Evolutionary conservation across 2,797 vertebrate species (phyloP).

Genomic region (Triplophysa yarkandensis): DNA sequence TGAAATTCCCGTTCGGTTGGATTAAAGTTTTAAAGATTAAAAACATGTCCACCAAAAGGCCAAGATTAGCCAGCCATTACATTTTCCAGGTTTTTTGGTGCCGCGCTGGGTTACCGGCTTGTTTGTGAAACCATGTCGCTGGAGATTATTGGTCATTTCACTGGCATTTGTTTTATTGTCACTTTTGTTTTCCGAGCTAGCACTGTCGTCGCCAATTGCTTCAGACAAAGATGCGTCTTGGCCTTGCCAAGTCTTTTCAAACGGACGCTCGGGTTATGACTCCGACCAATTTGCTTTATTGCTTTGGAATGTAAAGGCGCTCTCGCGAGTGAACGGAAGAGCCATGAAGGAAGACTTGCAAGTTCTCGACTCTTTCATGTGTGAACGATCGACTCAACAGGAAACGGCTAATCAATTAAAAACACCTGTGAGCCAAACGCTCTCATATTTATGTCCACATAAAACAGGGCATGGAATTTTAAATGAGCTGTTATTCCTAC

Average conservation of each 20-base stretch:
- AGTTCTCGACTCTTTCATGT: constrained; percentile 41
- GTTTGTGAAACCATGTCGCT: not conserved
- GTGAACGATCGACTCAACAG: constrained; percentile 40
- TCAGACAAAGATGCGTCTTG: not conserved
- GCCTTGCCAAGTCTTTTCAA: not conserved
- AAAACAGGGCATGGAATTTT: constrained; percentile 40
- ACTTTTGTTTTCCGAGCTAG: constrained; percentile 1
- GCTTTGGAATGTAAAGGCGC: not conserved
- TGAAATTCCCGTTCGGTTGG: constrained; percentile 21
- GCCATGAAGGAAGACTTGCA: constrained; percentile 2
- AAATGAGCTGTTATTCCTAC: constrained; percentile 42
- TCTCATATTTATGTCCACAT: constrained; percentile 45
- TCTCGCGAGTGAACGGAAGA: constrained; percentile 13
- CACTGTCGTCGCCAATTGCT: not conserved
- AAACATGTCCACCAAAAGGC: constrained; percentile 20
- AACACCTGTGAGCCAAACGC: constrained; percentile 48
- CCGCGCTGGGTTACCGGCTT: not conserved
- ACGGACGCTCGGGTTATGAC: constrained; percentile 12
- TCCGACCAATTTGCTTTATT: constrained; percentile 18
- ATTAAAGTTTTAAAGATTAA: constrained; percentile 34
- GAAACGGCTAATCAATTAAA: constrained; percentile 44
- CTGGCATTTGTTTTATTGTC: not conserved
- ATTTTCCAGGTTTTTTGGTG: constrained; percentile 10
- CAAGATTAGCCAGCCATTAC: constrained; percentile 1
- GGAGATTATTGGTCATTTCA: constrained; percentile 7